Conservation (phyloP, 2,797 vertebrate genomes). For the Artibeus jamaicensis region DNA sequence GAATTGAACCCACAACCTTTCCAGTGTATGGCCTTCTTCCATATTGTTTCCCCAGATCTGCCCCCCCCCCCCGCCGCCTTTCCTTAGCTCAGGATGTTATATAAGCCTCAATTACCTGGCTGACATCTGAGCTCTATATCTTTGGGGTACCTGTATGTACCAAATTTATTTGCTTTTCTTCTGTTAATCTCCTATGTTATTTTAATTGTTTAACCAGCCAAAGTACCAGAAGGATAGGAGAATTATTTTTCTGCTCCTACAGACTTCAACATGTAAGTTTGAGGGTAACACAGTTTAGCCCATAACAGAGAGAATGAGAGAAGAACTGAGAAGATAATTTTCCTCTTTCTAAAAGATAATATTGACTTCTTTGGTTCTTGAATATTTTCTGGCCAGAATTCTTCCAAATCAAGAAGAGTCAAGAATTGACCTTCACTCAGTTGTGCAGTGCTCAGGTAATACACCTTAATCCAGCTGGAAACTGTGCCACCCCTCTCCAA, state of each 20-base stretch:
- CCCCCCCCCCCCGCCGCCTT: neutral
- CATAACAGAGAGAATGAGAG: neutral
- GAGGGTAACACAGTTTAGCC: neutral
- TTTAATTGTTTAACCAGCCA: neutral
- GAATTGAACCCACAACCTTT: neutral
- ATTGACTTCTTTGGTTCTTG: neutral
- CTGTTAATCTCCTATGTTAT: neutral
- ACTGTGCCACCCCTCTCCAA: neutral
- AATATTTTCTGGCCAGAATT: neutral
- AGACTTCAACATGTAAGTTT: neutral
- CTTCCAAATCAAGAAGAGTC: neutral
- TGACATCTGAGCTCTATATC: neutral
- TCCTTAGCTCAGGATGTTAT: neutral
- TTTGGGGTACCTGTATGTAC: neutral
- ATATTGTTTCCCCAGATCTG: neutral
- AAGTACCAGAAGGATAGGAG: neutral
- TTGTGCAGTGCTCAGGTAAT: fast-evolving
- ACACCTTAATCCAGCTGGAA: too few relatives aligned
- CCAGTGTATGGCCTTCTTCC: neutral
- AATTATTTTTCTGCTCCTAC: neutral
- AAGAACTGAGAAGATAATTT: neutral
- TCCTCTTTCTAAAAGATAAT: neutral
- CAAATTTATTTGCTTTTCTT: neutral
- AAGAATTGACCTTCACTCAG: neutral
- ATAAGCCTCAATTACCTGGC: neutral